Conservation (phyloP, 2,888 invertebrate genomes). For the Litoditis marina region DNA sequence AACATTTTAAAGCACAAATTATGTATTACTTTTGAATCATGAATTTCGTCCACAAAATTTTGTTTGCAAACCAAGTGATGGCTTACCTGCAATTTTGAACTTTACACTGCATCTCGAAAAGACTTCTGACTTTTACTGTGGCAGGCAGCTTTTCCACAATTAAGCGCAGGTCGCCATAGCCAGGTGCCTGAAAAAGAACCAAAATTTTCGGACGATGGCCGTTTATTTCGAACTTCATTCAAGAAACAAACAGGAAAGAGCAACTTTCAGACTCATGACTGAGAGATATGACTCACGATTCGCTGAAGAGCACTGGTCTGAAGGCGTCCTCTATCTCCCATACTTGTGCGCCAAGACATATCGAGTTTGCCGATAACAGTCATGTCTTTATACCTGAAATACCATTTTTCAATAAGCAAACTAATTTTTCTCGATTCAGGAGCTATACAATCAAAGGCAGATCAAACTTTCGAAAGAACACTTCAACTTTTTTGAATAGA, state of each 20-base stretch:
- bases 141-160: conserved; percentile 81
- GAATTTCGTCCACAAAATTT: too few species aligned
- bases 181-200: conserved; percentile 74
- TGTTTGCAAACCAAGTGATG: too few species aligned
- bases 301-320: conserved; percentile 92
- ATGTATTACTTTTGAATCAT: too few species aligned
- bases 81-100: conserved; percentile 76
- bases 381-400: conserved; percentile 68
- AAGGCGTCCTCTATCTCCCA: conserved; percentile 91
- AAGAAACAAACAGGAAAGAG: background rate
- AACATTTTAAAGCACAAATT: too few species aligned
- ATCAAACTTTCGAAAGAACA: background rate
- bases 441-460: background rate
- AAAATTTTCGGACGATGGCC: background rate
- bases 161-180: conserved; percentile 84
- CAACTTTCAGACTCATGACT: too few species aligned
- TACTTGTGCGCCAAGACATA: conserved; percentile 93
- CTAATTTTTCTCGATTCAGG: too few species aligned
- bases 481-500: background rate
- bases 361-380: conserved; percentile 92
- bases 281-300: conserved; percentile 74
- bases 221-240: too few species aligned
- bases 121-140: conserved; percentile 78
- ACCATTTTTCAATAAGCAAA: too few species aligned
- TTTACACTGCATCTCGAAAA: conserved; percentile 78